Conservation (phyloP, 2,797 vertebrate species). For the Delichon dasypus region DNA sequence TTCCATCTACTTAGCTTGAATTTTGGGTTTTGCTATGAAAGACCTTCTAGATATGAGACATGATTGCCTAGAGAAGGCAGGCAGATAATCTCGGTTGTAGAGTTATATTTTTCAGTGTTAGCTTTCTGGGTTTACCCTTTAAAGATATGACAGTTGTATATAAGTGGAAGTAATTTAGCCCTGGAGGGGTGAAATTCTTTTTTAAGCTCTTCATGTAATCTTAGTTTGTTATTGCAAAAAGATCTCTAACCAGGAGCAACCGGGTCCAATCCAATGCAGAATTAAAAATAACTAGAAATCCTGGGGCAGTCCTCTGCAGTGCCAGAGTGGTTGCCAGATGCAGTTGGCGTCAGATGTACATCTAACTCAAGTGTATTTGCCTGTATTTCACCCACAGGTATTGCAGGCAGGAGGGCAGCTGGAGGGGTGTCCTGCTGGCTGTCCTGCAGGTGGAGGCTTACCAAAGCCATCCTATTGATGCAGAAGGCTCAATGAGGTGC, state of each 20-base stretch:
- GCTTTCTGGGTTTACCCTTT: conserved; percentile 49
- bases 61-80: conserved; percentile 44
- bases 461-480: not conserved
- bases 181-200: conserved; percentile 61
- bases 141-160: conserved; percentile 65
- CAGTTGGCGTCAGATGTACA: not conserved
- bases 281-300: conserved; percentile 67
- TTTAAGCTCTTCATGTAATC: conserved; percentile 66
- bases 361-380: not conserved
- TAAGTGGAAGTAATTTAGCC: conserved; percentile 70
- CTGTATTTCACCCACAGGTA: not conserved
- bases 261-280: conserved; percentile 51
- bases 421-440: not conserved
- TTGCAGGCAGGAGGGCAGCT: not conserved
- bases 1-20: conserved; percentile 18
- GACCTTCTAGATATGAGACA: conserved; percentile 15
- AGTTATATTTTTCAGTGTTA: conserved; percentile 50
- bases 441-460: not conserved
- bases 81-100: conserved; percentile 37
- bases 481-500: not conserved
- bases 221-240: conserved; percentile 65
- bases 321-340: conserved; percentile 34
- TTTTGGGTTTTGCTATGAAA: conserved; percentile 9
- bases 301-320: conserved; percentile 38
- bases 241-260: conserved; percentile 67